Conservation (phyloP, 1,140 invertebrate genomes). For the Pentalonia nigronervosa region DNA sequence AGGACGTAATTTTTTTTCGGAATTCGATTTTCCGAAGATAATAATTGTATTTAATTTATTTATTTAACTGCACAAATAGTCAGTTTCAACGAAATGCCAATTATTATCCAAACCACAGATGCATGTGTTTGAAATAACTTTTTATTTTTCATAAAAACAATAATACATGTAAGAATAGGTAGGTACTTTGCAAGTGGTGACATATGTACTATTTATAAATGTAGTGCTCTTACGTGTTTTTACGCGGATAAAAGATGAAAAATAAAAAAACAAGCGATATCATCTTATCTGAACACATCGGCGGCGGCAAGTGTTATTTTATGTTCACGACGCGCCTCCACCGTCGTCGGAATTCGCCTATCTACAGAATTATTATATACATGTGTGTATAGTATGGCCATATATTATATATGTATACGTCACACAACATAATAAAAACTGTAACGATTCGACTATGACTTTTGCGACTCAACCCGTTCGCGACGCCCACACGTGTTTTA, state of each 20-base stretch:
- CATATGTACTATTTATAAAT: neutral
- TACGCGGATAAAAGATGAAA: neutral
- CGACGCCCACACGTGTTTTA: neutral
- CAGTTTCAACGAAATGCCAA: neutral
- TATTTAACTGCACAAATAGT: neutral
- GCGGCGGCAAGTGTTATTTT: neutral
- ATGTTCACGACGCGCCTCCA: neutral
- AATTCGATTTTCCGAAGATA: neutral
- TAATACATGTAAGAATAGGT: neutral
- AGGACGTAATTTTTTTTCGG: neutral
- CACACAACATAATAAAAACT: neutral
- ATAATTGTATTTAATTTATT: neutral
- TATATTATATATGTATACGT: neutral
- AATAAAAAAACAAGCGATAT: neutral
- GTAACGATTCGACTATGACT: neutral
- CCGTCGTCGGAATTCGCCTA: neutral
- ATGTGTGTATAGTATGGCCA: neutral
- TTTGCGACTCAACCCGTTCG: neutral
- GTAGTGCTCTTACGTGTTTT: neutral
- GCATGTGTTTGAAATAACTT: neutral
- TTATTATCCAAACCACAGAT: neutral
- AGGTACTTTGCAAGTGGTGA: neutral
- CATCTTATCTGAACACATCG: slow-evolving; percentile 1
- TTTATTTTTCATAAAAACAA: neutral
- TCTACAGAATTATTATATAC: no score